Conservation (phyloP, 2,113 vertebrate genomes). For the Passerina amoena region DNA sequence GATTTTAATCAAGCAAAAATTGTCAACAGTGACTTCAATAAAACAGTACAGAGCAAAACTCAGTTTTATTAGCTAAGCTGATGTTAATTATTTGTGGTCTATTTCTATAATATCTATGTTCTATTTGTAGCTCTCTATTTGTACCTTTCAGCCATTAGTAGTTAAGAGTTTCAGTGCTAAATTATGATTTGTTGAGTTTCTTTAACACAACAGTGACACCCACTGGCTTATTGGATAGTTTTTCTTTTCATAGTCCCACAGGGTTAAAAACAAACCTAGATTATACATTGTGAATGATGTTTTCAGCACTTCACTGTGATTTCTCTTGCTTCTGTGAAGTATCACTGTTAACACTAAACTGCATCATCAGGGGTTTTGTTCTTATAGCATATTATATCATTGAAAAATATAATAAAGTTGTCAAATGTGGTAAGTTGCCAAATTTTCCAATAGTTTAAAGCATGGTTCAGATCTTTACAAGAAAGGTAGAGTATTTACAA, state of each 20-base stretch:
- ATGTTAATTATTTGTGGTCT: neutral
- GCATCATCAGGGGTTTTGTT: neutral
- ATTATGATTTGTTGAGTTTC: neutral
- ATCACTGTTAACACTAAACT: neutral
- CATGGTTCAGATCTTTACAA: neutral
- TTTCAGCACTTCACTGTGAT: neutral
- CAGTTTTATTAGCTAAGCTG: neutral
- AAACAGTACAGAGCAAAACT: neutral
- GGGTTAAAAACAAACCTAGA: neutral
- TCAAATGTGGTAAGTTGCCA: neutral
- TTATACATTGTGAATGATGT: neutral
- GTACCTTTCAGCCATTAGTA: neutral
- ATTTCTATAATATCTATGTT: neutral
- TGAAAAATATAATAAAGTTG: neutral
- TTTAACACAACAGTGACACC: constrained; percentile 48
- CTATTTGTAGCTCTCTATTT: neutral
- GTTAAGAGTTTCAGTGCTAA: neutral
- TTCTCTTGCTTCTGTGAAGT: neutral
- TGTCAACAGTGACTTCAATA: neutral
- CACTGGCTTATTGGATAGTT: neutral
- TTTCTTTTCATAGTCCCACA: neutral
- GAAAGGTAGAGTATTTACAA: neutral
- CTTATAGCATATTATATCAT: neutral
- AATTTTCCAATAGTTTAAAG: neutral
- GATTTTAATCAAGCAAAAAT: neutral